Conservation (phyloP, 2,113 vertebrate genomes). For the Takifugu flavidus region DNA sequence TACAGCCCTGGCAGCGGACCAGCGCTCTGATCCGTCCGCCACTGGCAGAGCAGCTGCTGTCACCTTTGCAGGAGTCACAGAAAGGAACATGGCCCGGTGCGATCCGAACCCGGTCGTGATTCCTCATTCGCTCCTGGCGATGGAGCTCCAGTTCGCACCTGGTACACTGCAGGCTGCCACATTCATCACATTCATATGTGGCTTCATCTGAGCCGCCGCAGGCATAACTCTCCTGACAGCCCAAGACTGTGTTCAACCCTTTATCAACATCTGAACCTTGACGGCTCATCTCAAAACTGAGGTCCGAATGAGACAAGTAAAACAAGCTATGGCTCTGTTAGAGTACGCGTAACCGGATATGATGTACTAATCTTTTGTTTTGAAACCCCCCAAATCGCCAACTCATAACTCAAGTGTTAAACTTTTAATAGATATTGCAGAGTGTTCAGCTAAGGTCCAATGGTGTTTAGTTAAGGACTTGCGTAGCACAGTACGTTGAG, state of each 20-base stretch:
- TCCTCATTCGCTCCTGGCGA: conserved; percentile 85
- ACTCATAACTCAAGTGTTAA: not conserved
- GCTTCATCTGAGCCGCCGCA: conserved; percentile 91
- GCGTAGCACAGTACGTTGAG: not conserved
- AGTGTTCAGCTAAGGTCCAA: not conserved
- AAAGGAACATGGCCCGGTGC: conserved; percentile 85
- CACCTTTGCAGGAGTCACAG: conserved; percentile 91
- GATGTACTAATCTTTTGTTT: conserved; percentile 7
- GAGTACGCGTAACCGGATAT: not conserved
- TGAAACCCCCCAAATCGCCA: not conserved
- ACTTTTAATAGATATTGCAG: not conserved
- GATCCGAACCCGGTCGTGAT: conserved; percentile 91
- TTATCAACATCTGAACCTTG: conserved; percentile 80
- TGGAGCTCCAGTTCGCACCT: conserved; percentile 93
- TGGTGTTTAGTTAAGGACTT: not conserved
- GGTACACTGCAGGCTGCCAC: conserved; percentile 89
- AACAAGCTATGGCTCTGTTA: not conserved
- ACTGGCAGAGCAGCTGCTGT: conserved; percentile 61
- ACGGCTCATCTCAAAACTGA: conserved; percentile 80
- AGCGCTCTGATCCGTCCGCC: conserved; percentile 82
- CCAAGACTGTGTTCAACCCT: conserved; percentile 75
- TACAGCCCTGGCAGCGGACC: conserved; percentile 92
- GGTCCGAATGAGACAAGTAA: not conserved
- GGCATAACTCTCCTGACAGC: conserved; percentile 96
- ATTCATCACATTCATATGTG: conserved; percentile 93